Evolutionary conservation across 2,797 vertebrate genomes (phyloP), one percentile per base, ranked within the genome.

Genomic region (Chrosomus eos): DNA sequence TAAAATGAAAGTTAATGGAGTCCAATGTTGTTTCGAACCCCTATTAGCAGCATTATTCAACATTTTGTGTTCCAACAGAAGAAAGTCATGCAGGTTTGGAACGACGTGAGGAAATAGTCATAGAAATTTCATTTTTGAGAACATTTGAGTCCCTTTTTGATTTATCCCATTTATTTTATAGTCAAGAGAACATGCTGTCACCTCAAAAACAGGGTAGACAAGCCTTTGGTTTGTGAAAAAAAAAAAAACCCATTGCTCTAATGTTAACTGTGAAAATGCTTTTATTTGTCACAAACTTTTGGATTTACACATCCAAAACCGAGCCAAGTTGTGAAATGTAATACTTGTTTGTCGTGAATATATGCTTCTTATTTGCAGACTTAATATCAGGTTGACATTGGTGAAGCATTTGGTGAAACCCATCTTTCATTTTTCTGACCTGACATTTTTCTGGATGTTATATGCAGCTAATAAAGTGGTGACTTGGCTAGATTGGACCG

Each of bases 321-420:
- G 26, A 78, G 18, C 40, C n/a, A 14, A 9, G 64, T 81, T 55
- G 64, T 83, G 33, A 58, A 23, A 2, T 67, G 45, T 83, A 31
- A 67, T 13, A 1, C 66, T 18, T 76, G 51, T 75, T 74, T 83
- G 72, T 73, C 3, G 62, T 83, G 62, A 31, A 18, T 76, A 48
- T 23, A 21, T 76, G 58, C 31, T 53, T 23, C 16, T 40, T 16
- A 67, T 28, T 38, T 73, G n/a, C 18, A 31, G 62, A 26, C 18
- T 5, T 36, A 48, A 64, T 74, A 64, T 74, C 21, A 55, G 72
- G 10, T 51, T 55, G 71, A 82, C 23, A 51, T 26, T 18, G 48
- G 45, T 55, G 10, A 75, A 28, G 31, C 31, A 14, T 66, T n/a
- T 33, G 28, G n/a, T 66, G n/a, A 45, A 4, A 38, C 21, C 11